Conservation (phyloP, 2,888 invertebrate species). For the Mycalesis mineus region DNA sequence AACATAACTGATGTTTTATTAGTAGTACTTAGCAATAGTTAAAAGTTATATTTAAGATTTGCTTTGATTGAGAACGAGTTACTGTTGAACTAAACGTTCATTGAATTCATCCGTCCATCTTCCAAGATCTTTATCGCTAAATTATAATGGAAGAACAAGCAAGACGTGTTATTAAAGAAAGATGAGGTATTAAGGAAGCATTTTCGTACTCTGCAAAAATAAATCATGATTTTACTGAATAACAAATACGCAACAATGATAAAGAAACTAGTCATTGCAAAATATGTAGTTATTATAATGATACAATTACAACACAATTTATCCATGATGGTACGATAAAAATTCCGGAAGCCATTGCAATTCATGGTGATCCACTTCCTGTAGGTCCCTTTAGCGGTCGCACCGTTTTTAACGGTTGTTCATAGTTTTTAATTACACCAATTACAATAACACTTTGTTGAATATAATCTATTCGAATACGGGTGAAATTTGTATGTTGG, state of each 20-base stretch:
- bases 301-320: constrained; percentile 17
- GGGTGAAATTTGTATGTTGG: background rate
- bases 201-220: too few species aligned
- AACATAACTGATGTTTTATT: too few species aligned
- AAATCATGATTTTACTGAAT: too few species aligned
- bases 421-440: constrained; percentile 43
- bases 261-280: background rate
- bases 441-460: constrained; percentile 19
- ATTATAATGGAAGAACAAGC: too few species aligned
- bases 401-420: constrained; percentile 55
- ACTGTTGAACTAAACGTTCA: too few species aligned
- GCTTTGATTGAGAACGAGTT: too few species aligned
- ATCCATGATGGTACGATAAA: constrained; percentile 30
- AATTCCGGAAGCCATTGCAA: constrained; percentile 55
- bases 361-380: constrained; percentile 56
- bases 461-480: background rate
- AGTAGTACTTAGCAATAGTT: too few species aligned
- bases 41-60: too few species aligned
- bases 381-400: constrained; percentile 53
- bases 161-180: too few species aligned
- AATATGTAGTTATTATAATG: constrained; percentile 16
- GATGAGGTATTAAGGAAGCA: too few species aligned
- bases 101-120: too few species aligned
- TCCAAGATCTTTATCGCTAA: too few species aligned
- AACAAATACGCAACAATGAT: background rate